Conservation (phyloP, 2,888 invertebrate species). For the Gymnocheta viridis region DNA sequence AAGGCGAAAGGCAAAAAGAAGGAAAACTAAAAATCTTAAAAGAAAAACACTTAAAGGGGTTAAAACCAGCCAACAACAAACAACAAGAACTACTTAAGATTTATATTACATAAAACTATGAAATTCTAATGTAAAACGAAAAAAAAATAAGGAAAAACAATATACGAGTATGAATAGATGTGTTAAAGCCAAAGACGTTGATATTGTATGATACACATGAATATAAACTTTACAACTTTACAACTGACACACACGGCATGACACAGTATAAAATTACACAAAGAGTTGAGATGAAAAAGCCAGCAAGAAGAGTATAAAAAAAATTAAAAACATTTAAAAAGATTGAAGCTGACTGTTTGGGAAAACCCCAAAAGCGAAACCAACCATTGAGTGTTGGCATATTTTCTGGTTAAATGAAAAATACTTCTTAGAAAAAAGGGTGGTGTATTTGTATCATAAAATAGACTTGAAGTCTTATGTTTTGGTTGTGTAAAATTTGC, state of each 20-base stretch:
- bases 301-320: slow-evolving; percentile 14
- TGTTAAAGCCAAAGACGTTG: slow-evolving; percentile 37
- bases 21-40: slow-evolving; percentile 41
- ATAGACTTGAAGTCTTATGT: slow-evolving; percentile 1
- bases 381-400: slow-evolving; percentile 63
- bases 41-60: slow-evolving; percentile 67
- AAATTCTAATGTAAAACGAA: slow-evolving; percentile 63
- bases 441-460: slow-evolving; percentile 13
- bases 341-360: slow-evolving; percentile 47
- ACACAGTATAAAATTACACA: slow-evolving; percentile 50
- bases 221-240: slow-evolving; percentile 38
- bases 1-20: slow-evolving; percentile 22
- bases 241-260: slow-evolving; percentile 10
- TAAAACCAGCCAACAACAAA: slow-evolving; percentile 56
- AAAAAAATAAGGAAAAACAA: background rate
- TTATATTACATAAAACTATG: slow-evolving; percentile 68
- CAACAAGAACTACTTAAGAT: slow-evolving; percentile 66
- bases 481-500: slow-evolving; percentile 28
- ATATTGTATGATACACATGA: slow-evolving; percentile 17
- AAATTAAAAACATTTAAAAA: slow-evolving; percentile 42
- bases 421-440: slow-evolving; percentile 9
- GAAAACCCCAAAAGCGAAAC: slow-evolving; percentile 45
- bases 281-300: slow-evolving; percentile 26
- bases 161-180: slow-evolving; percentile 26
- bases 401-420: slow-evolving; percentile 65